These are phyloP conservation scores for Apoda limacodes DNA, from an alignment of 2,888 invertebrate species.

Conservation along the genomic window DNA sequence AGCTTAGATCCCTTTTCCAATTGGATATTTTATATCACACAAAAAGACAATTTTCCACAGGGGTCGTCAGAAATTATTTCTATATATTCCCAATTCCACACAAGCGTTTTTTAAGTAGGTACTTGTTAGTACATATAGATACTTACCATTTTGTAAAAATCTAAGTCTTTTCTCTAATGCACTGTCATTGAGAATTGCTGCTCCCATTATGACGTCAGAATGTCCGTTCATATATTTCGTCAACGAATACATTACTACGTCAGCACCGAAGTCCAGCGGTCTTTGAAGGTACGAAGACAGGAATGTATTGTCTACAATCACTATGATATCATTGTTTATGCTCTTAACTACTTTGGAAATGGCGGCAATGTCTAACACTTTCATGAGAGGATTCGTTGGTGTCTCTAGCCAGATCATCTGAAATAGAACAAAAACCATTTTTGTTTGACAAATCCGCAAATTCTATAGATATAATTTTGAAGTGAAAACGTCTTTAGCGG, in stretches of 20 bases:
- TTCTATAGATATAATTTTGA: too few relatives aligned
- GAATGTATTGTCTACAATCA: slow-evolving; percentile 95
- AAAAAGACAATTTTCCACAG: background rate
- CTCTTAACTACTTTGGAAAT: slow-evolving; percentile 72
- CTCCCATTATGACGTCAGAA: slow-evolving; percentile 97
- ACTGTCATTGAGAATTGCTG: slow-evolving; percentile 79
- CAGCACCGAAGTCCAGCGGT: slow-evolving; percentile 91
- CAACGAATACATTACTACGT: slow-evolving; percentile 90
- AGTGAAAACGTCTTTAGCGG: too few relatives aligned
- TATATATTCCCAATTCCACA: too few relatives aligned
- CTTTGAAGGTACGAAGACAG: slow-evolving; percentile 91
- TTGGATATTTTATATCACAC: background rate
- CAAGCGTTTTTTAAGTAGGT: background rate
- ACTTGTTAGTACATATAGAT: too few relatives aligned
- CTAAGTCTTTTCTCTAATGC: slow-evolving; percentile 77
- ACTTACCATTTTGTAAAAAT: slow-evolving; percentile 88
- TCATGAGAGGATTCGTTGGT: slow-evolving; percentile 95
- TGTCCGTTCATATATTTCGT: slow-evolving; percentile 99
- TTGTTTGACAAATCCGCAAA: background rate
- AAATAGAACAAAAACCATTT: slow-evolving; percentile 28
- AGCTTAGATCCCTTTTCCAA: too few relatives aligned
- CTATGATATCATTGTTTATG: slow-evolving; percentile 63
- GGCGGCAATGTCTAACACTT: slow-evolving; percentile 87
- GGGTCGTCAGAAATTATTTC: too few relatives aligned
- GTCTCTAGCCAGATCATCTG: slow-evolving; percentile 94